Percentiles rank a stretch among this genome's conserved stretches.
phyloP scores from a whole-genome alignment of 2,113 vertebrate species.

The Labeo catla region DNA sequence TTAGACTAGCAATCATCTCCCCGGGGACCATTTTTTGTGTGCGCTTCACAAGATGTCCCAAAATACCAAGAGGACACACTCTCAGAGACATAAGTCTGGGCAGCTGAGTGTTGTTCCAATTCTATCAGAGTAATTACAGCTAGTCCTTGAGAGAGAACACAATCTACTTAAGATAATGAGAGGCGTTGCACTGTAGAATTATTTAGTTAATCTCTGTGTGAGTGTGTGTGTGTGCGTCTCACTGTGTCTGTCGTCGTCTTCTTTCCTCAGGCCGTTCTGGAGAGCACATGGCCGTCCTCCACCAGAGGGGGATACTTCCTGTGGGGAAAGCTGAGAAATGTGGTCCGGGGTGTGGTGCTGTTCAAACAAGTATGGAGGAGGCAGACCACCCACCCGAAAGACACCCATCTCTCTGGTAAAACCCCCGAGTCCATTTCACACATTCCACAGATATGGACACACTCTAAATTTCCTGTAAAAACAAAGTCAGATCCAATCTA shows the following conservation, averaged over 20 bases:
- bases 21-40: conserved; percentile 24
- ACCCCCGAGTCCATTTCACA: background rate
- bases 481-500: background rate
- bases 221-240: background rate
- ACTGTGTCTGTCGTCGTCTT: conserved; percentile 40
- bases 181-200: conserved; percentile 47
- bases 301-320: conserved; percentile 95
- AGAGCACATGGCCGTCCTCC: conserved; percentile 97
- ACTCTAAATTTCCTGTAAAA: background rate
- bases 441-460: background rate
- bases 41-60: conserved; percentile 37
- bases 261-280: conserved; percentile 87
- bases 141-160: conserved; percentile 49
- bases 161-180: conserved; percentile 56
- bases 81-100: conserved; percentile 37
- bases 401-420: conserved; percentile 86
- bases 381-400: conserved; percentile 71
- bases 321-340: conserved; percentile 96
- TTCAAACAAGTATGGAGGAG: conserved; percentile 94
- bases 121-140: conserved; percentile 57
- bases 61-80: conserved; percentile 35
- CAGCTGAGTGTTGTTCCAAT: conserved; percentile 53
- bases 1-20: background rate
- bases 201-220: conserved; percentile 41
- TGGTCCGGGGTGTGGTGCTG: conserved; percentile 88